Evolutionary conservation across 2,888 invertebrate species (phyloP), one percentile per base, ranked within the genome.

Genomic region (Oxytorus armatus): DNA sequence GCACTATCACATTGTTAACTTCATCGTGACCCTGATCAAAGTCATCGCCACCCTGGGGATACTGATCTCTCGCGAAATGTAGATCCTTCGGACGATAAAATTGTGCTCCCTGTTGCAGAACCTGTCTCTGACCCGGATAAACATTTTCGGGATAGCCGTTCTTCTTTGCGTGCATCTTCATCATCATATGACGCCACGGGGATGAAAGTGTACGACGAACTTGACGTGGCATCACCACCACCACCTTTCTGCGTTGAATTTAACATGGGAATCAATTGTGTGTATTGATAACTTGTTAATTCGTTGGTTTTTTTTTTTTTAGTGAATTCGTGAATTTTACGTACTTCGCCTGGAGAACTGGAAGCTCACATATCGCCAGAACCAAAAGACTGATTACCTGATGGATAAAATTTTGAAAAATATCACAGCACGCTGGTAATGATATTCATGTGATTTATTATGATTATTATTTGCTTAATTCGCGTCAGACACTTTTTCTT

Each of bases 211-310:
- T 88, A 36, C 90, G 84, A 23, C 88, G 84, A 3, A 88, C 77
- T 23, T 88, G 87, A 5, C 84, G 85, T 2, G 89, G 90, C 33
- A 89, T 78, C 55, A 90, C 69, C 5, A 90, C 68, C 1, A 90
- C 82, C 21, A 90, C 82, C 55, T 86, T 89, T 57, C 87, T 87
- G 11, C 88, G 0, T 16, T 4, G 4, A 11, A 16, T 66, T 5
- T 18, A 36, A 33, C 36, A n/a, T 5, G 36, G 4, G 10, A 25
- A 21, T 51, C 2, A 18, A 21, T 49, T 21, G 8, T 66, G n/a
- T 47, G 21, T 10, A 25, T 25, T 51, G 1, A 11, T 7, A 14
- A 23, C n/a, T n/a, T n/a, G n/a, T n/a, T n/a, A n/a, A n/a, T n/a
- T n/a, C n/a, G n/a, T n/a, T n/a, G n/a, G n/a, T n/a, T n/a, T n/a